Percentiles rank a stretch among this genome's conserved stretches.
phyloP scores from a whole-genome alignment of 2,113 vertebrate genomes.

The Paratilapia polleni region DNA sequence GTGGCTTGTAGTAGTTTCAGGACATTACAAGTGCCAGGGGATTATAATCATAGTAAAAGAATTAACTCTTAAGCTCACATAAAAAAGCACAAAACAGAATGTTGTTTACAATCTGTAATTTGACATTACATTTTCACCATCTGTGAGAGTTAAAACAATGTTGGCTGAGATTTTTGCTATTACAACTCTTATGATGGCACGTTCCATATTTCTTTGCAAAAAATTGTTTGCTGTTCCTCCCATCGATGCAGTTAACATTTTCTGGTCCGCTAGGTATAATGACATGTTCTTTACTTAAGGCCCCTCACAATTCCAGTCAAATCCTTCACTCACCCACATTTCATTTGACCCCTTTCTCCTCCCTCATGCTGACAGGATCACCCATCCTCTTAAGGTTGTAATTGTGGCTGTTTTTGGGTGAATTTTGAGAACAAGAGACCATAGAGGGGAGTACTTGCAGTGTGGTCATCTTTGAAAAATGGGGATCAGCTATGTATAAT shows the following conservation, averaged over 20 bases:
- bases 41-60: conserved; percentile 28
- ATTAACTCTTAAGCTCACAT: conserved; percentile 45
- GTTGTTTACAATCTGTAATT: conserved; percentile 15
- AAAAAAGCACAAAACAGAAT: conserved; percentile 25
- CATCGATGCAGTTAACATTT: not conserved
- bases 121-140: conserved; percentile 19
- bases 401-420: conserved; percentile 65
- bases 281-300: conserved; percentile 35
- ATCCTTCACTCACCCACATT: conserved; percentile 55
- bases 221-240: not conserved
- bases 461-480: conserved; percentile 44
- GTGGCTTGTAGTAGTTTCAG: conserved; percentile 25
- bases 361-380: conserved; percentile 28
- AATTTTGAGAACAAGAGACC: conserved; percentile 51
- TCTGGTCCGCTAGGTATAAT: not conserved
- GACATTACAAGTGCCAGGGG: conserved; percentile 34
- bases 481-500: conserved; percentile 5
- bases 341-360: conserved; percentile 57
- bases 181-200: not conserved
- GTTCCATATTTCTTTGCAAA: not conserved
- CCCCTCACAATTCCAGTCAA: conserved; percentile 24
- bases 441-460: conserved; percentile 16
- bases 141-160: conserved; percentile 2
- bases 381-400: conserved; percentile 57
- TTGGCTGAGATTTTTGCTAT: not conserved